Evolutionary conservation across 1,140 invertebrate genomes (phyloP), one percentile per base, ranked within the genome.

Genomic region (Meteorus sp.): DNA sequence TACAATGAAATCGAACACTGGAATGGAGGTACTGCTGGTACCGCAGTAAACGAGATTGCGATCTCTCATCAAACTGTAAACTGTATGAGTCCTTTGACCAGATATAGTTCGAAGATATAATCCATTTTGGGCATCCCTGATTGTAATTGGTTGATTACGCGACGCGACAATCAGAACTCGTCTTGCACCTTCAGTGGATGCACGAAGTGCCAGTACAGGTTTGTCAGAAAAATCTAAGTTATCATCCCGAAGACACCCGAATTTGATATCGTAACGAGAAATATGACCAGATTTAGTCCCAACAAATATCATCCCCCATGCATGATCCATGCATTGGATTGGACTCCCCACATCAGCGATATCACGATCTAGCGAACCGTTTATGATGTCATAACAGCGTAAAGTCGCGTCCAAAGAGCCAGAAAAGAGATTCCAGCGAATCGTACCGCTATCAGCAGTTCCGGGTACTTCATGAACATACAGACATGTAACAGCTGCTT

Each of bases 81-180:
- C 85, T 0, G 86, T 87, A 57, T 85, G 82, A 59, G 81, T 85
- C 6, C 70, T 76, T 3, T 85, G 81, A 2, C 85, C 82, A 31
- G 74, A 73, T 2, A 89, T 79, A 0, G 83, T 84, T n/a, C 87
- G 74, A 19, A 89, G 65, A 50, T 88, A 69, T 2, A 88, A 73
- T 0, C 87, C 87, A 0, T 78, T 85, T 23, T 79, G 76, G 1
- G 88, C 87, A 69, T 89, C 86, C 54, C 86, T 83, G 55, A 89
- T 82, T 0, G 83, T 84, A 2, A 89, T 84, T 45, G 83, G 80
- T 59, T 87, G 85, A 25, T 83, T 85, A 44, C 86, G 82, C 3
- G 85, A 85, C 1, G 86, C 86, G 0, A 88, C 82, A 6, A 89
- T 81, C 0, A 89, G 72, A 15, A 89, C 86, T 71, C 83, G 86